phyloP scores from a whole-genome alignment of 2,888 invertebrate species.

The Cheilosia soror region DNA sequence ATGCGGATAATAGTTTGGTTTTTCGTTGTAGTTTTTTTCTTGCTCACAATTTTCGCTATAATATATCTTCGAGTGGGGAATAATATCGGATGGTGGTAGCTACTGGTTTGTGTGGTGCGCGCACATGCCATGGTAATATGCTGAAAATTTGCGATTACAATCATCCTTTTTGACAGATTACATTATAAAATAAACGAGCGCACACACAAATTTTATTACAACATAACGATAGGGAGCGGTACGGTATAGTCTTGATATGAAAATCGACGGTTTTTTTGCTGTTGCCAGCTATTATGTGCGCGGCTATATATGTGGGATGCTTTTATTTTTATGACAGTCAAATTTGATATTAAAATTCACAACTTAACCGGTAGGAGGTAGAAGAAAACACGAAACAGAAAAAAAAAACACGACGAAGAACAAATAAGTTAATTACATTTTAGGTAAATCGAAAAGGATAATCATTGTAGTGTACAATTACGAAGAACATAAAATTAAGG shows the following conservation, averaged over 20 bases:
- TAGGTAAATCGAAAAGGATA: slow-evolving; percentile 42
- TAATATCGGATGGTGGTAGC: slow-evolving; percentile 43
- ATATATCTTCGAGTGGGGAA: slow-evolving; percentile 63
- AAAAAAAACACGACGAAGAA: slow-evolving; percentile 22
- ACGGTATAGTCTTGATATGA: background rate
- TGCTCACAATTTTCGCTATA: slow-evolving; percentile 34
- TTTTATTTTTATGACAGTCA: slow-evolving; percentile 56
- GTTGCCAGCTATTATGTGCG: background rate
- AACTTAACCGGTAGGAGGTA: slow-evolving; percentile 9
- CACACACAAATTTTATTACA: slow-evolving; percentile 23
- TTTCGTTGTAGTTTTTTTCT: slow-evolving; percentile 20
- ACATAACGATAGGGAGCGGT: background rate
- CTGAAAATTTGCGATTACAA: slow-evolving; percentile 74
- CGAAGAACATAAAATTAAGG: background rate
- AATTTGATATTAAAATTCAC: slow-evolving; percentile 65
- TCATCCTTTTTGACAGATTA: slow-evolving; percentile 75
- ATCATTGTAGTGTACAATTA: slow-evolving; percentile 19
- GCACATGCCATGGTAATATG: slow-evolving; percentile 70
- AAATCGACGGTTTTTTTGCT: slow-evolving; percentile 13
- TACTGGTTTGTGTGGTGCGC: slow-evolving; percentile 23
- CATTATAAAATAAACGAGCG: slow-evolving; percentile 70
- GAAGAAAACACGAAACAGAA: background rate
- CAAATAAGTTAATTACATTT: slow-evolving; percentile 60
- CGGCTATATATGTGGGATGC: background rate
- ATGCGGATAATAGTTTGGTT: slow-evolving; percentile 73